Evolutionary conservation across 2,113 vertebrate genomes (phyloP), one percentile per base, ranked within the genome.

Genomic region (Lanius ludovicianus): DNA sequence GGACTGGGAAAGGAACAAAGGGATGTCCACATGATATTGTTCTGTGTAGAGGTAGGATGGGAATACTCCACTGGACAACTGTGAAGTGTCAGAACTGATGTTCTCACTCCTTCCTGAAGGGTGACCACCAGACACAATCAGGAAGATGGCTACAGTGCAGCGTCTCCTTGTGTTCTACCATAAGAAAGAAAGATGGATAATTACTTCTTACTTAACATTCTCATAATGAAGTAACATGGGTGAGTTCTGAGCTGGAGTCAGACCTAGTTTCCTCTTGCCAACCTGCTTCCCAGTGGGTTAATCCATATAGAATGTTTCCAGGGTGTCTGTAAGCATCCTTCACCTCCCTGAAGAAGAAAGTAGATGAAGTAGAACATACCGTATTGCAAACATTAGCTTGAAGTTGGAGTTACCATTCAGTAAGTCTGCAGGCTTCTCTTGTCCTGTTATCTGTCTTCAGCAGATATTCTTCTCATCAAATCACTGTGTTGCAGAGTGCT

Each of bases 401-500:
- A 90, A 94, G 82, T 86, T 82, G 57, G 85, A 95, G 65, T 77
- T 82, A 81, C 47, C 5, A 2, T 78, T 92, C 73, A 84, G 69
- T 6, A 33, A 89, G 73, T 71, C 82, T 71, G 31, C 46, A 82
- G 85, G 91, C 53, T 79, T 68, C 65, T 90, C 76, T 79, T 15
- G 3, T 65, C 65, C 62, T 47, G 64, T 93, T 90, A 90, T 78
- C 79, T 91, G 71, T 88, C 95, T 91, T 56, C 67, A 82, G 87
- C 87, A 96, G 91, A 84, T 55, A 23, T 91, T 97, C 60, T 76
- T 70, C 85, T 78, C 69, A 94, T 91, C 85, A 88, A 84, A 86
- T 79, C 37, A 23, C 56, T 53, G 13, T 22, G 16, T 21, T 63
- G 68, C 63, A 81, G 82, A 56, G 28, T 19, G 73, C 49, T 95